phyloP scores from a whole-genome alignment of 2,113 vertebrate species.

The Propithecus coquereli region DNA sequence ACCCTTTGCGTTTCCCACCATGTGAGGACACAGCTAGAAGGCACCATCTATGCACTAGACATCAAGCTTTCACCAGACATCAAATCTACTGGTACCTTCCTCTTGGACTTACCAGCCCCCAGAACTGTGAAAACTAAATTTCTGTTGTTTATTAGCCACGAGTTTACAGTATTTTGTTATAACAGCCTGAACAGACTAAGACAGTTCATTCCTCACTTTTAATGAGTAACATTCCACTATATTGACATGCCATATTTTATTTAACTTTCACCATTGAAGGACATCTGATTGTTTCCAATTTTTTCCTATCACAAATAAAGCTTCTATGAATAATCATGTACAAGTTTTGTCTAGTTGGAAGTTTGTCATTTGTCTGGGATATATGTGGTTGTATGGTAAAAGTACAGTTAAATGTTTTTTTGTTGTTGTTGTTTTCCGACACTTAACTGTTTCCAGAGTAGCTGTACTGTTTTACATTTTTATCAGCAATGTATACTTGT shows the following conservation, averaged over 20 bases:
- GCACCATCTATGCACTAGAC: neutral
- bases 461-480: neutral
- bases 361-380: neutral
- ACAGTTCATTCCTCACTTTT: neutral
- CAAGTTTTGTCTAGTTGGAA: neutral
- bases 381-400: neutral
- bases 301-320: neutral
- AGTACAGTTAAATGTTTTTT: too few species aligned
- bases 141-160: neutral
- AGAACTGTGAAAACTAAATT: neutral
- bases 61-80: neutral
- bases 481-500: neutral
- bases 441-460: neutral
- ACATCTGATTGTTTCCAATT: neutral
- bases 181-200: neutral
- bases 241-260: neutral
- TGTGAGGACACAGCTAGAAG: neutral
- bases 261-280: neutral
- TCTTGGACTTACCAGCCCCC: neutral
- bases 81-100: neutral
- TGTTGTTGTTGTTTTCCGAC: neutral
- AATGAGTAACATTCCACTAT: neutral
- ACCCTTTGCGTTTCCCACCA: neutral
- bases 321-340: neutral
- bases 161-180: neutral